phyloP scores from a whole-genome alignment of 2,113 vertebrate genomes.

The Machaerirhynchus nigripectus region DNA sequence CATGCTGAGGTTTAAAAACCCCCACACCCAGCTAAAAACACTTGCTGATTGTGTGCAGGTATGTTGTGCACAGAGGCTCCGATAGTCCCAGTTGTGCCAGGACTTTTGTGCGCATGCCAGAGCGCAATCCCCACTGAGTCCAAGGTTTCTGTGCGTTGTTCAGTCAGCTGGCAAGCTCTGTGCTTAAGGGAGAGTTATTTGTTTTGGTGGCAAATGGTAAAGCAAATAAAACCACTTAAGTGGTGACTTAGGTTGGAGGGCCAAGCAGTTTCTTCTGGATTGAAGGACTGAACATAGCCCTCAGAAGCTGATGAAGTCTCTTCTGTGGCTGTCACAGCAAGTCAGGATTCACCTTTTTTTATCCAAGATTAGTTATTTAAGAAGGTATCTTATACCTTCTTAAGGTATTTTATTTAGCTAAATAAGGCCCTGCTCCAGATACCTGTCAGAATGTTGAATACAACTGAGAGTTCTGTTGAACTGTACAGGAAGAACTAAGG shows the following conservation, averaged over 20 bases:
- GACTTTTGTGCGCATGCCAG: neutral
- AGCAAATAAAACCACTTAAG: neutral
- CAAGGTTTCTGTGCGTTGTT: neutral
- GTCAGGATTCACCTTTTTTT: neutral
- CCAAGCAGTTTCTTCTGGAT: neutral
- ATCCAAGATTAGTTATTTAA: neutral
- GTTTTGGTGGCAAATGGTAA: neutral
- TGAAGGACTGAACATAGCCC: neutral
- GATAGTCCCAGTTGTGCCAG: neutral
- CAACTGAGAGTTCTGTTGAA: neutral
- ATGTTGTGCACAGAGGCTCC: neutral
- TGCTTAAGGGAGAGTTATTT: neutral
- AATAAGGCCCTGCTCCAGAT: neutral
- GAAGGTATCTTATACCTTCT: neutral
- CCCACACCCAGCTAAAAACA: neutral
- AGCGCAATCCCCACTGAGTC: accelerated
- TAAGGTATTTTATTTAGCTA: too few relatives aligned
- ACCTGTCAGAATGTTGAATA: neutral
- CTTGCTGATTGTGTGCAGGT: neutral
- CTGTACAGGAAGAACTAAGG: neutral
- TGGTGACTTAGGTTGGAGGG: neutral
- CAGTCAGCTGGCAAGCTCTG: neutral
- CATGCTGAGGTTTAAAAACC: neutral
- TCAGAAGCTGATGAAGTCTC: neutral
- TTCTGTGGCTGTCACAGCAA: neutral